Evolutionary conservation across 2,888 invertebrate genomes (phyloP).

Genomic region (Tetrapedia diversipes): DNA sequence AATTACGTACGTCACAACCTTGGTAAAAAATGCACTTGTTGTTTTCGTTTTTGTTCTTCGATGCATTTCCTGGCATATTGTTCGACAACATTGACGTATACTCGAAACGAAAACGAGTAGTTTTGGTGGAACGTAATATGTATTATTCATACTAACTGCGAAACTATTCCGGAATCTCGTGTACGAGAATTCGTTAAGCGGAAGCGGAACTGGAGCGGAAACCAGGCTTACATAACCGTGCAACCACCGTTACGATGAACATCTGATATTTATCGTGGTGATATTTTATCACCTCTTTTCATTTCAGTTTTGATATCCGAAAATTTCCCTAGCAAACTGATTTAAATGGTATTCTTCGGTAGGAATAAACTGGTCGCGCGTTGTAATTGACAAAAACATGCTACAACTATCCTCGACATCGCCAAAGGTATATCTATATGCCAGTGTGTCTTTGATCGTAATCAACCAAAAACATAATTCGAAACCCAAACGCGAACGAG

Average conservation of each 20-base stretch:
- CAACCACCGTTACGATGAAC: slow-evolving; percentile 25
- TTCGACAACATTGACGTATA: neutral
- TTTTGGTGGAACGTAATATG: neutral
- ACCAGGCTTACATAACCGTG: slow-evolving; percentile 38
- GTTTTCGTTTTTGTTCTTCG: neutral
- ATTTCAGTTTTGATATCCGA: neutral
- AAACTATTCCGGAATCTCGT: neutral
- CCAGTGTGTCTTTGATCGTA: slow-evolving; percentile 13
- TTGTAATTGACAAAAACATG: too few species aligned
- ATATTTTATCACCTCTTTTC: neutral
- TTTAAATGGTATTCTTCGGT: neutral
- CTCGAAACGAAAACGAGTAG: neutral
- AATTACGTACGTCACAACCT: neutral
- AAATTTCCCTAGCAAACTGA: neutral
- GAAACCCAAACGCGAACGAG: slow-evolving; percentile 3
- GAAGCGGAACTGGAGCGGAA: slow-evolving; percentile 6
- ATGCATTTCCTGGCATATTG: neutral
- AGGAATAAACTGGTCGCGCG: too few species aligned
- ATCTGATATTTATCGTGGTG: neutral
- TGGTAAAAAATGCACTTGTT: neutral
- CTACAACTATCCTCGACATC: too few species aligned
- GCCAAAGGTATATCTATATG: too few species aligned
- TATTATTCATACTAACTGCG: neutral
- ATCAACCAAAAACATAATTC: neutral
- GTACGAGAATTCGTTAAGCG: slow-evolving; percentile 5